phyloP scores from a whole-genome alignment of 2,113 vertebrate species.

The Gymnocephalus cernua region DNA sequence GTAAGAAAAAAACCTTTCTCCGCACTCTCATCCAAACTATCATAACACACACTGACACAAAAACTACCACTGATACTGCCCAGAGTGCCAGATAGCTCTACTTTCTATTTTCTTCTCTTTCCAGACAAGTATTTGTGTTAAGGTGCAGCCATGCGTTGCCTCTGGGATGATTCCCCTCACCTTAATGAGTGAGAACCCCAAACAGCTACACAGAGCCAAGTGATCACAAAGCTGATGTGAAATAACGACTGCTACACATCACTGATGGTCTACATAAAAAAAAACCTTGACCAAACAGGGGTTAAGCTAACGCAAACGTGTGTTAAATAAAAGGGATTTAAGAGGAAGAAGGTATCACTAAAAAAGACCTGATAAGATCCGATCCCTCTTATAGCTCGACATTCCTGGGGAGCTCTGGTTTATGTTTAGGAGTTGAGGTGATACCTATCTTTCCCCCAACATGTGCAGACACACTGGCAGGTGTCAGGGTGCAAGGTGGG shows the following conservation, averaged over 20 bases:
- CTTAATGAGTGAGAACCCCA: constrained; percentile 33
- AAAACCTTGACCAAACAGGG: not conserved
- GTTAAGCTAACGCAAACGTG: not conserved
- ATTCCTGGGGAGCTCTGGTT: constrained; percentile 58
- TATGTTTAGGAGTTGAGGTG: constrained; percentile 40
- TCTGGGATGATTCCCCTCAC: constrained; percentile 26
- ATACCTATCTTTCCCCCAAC: not conserved
- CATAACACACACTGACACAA: not conserved
- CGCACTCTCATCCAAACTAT: not conserved
- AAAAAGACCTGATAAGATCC: constrained; percentile 44
- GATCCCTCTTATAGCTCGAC: constrained; percentile 9
- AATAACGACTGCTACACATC: constrained; percentile 26
- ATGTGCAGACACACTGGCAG: constrained; percentile 46
- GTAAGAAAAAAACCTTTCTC: not conserved
- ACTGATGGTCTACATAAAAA: not conserved
- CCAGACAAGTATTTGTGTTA: constrained; percentile 25
- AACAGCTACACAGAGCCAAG: constrained; percentile 25
- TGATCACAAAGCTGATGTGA: not conserved
- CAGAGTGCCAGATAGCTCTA: constrained; percentile 21
- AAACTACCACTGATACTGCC: constrained; percentile 8
- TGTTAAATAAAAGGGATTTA: constrained; percentile 21
- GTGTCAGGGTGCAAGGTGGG: constrained; percentile 61
- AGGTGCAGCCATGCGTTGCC: constrained; percentile 32
- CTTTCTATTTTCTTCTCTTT: constrained; percentile 37
- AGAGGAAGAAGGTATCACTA: constrained; percentile 9